These are phyloP conservation scores for Archilochus colubris DNA, from an alignment of 2,113 vertebrate species.

Conservation along the genomic window DNA sequence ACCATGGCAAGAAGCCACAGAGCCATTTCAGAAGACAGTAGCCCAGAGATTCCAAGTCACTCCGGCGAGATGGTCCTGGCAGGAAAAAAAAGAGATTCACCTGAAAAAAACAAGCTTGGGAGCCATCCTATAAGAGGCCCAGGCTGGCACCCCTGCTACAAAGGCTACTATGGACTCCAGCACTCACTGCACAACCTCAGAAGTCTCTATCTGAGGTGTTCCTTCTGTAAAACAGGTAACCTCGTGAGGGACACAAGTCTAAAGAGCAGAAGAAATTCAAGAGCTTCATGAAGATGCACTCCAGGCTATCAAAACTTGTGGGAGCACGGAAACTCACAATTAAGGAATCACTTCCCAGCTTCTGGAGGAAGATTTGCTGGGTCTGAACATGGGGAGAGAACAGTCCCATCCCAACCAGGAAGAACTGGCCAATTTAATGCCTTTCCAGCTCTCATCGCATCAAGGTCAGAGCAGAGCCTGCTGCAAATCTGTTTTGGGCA, in stretches of 20 bases:
- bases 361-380: neutral
- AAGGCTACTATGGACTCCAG: neutral
- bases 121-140: neutral
- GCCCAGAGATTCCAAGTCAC: conserved; percentile 91
- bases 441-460: neutral
- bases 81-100: neutral
- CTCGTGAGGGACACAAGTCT: neutral
- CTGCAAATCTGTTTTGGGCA: conserved; percentile 14
- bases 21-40: conserved; percentile 93
- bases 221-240: neutral
- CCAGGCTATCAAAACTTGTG: neutral
- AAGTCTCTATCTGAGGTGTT: neutral
- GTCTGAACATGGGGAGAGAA: neutral
- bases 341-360: neutral
- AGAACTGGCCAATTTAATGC: neutral
- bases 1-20: conserved; percentile 87
- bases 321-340: neutral
- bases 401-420: neutral
- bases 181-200: neutral
- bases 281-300: neutral
- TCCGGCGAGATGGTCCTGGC: conserved; percentile 89
- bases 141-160: neutral
- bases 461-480: conserved; percentile 33
- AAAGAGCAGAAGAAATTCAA: neutral
- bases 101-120: neutral